Evolutionary conservation across 35 echinoderm and acorn worm genomes (phyloP), one percentile per base, ranked within the genome.

Genomic region (Heliocidaris erythrogramma): DNA sequence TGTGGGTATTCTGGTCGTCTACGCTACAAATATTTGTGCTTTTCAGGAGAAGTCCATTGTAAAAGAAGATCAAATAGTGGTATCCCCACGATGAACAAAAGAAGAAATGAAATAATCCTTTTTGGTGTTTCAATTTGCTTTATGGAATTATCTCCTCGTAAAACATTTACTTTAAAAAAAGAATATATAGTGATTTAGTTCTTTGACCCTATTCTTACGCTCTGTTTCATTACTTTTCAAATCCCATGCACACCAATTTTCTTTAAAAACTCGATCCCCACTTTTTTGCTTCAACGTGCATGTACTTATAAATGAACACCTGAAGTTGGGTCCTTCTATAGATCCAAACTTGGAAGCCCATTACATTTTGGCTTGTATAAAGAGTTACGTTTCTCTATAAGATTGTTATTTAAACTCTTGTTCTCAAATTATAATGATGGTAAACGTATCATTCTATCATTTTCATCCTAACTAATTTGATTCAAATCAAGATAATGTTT

Each of bases 71-170:
- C 65, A 78, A 78, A 78, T 78, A 78, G 27, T 78, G 17, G 65
- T 78, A 21, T 78, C 65, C 65, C 65, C 65, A n/a, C 7, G 18
- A 78, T 78, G 17, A 78, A 78, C 18, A 7, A n/a, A 21, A 78
- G 17, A 78, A 78, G 18, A 27, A 56, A 56, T 78, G 65, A 27
- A 78, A 78, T 78, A 78, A 78, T 24, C 18, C n/a, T 60, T 78
- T n/a, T 78, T 78, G 65, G 65, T 78, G 65, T 78, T 78, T 78
- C 65, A 78, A 78, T 78, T 78, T 78, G 65, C 65, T 78, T 78
- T 78, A 2, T 78, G 65, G 21, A 78, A 78, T 78, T 78, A 78
- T 78, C 65, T 78, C 65, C 17, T n/a, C 18, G 4, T 18, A 10
- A 18, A 78, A 78, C 65, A 78, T 78, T 78, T 78, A 78, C 65